Evolutionary conservation across 2,888 invertebrate species (phyloP).

Genomic region (Chydorus sphaericus): DNA sequence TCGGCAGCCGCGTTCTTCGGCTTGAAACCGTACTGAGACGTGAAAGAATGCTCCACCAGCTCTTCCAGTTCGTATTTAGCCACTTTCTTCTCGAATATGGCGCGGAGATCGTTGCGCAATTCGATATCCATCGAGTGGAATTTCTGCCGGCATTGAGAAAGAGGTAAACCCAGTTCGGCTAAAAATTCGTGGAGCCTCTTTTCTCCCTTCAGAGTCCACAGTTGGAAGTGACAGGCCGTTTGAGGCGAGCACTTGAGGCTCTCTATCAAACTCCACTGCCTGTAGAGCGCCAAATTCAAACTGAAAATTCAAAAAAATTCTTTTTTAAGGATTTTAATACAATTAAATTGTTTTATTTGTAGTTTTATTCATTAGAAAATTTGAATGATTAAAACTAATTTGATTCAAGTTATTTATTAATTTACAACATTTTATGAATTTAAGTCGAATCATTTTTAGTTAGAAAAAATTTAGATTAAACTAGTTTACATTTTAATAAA

Average conservation of each 20-base stretch:
- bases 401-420: neutral
- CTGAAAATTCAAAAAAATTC: neutral
- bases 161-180: slow-evolving; percentile 87
- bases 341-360: neutral
- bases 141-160: slow-evolving; percentile 71
- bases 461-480: too few species aligned
- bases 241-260: slow-evolving; percentile 37
- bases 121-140: slow-evolving; percentile 77
- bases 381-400: neutral
- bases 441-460: too few species aligned
- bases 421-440: too few species aligned
- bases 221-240: slow-evolving; percentile 59
- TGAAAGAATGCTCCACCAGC: slow-evolving; percentile 60
- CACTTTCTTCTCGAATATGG: slow-evolving; percentile 43
- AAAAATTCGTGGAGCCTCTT: slow-evolving; percentile 65
- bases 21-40: slow-evolving; percentile 63
- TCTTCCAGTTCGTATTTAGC: slow-evolving; percentile 53
- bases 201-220: slow-evolving; percentile 77
- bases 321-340: neutral
- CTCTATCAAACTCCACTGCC: neutral
- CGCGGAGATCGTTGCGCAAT: slow-evolving; percentile 46
- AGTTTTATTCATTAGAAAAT: neutral
- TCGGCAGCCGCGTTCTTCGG: slow-evolving; percentile 69
- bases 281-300: neutral
- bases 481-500: too few species aligned